Percentiles rank a stretch among this genome's conserved stretches.
These are phyloP conservation scores for Poecilobothrus nobilitatus DNA, from an alignment of 2,888 invertebrate species.

Conservation along the genomic window DNA sequence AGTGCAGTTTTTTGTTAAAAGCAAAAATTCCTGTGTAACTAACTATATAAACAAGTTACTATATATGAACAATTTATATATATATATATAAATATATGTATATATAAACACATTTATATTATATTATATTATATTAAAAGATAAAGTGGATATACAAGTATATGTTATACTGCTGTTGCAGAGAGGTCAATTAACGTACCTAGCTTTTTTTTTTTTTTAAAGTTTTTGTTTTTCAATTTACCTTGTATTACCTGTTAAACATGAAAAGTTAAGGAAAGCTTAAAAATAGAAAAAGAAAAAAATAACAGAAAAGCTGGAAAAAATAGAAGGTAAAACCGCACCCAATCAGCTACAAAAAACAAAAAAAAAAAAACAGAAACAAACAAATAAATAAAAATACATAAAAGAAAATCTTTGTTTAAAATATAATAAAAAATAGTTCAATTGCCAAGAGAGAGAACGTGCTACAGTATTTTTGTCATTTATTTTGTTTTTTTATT, in stretches of 20 bases:
- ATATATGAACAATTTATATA: not conserved
- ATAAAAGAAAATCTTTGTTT: not conserved
- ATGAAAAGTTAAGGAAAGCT: constrained; percentile 4
- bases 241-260: constrained; percentile 4
- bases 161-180: not conserved
- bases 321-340: constrained; percentile 1
- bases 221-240: not conserved
- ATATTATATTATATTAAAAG: not conserved
- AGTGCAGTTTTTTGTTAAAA: not conserved
- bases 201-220: not conserved
- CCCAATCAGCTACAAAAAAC: not conserved
- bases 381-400: no score
- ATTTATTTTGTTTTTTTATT: not conserved
- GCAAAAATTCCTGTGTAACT: not conserved
- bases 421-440: constrained; percentile 1
- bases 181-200: constrained; percentile 4
- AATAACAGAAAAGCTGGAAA: not conserved
- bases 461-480: not conserved
- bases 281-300: not conserved
- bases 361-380: not conserved
- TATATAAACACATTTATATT: no score
- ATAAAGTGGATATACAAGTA: not conserved
- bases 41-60: not conserved
- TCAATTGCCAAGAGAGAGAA: constrained; percentile 6
- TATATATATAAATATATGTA: not conserved